Conservation (phyloP, 2,888 invertebrate genomes). For the Myopa tessellatipennis region DNA sequence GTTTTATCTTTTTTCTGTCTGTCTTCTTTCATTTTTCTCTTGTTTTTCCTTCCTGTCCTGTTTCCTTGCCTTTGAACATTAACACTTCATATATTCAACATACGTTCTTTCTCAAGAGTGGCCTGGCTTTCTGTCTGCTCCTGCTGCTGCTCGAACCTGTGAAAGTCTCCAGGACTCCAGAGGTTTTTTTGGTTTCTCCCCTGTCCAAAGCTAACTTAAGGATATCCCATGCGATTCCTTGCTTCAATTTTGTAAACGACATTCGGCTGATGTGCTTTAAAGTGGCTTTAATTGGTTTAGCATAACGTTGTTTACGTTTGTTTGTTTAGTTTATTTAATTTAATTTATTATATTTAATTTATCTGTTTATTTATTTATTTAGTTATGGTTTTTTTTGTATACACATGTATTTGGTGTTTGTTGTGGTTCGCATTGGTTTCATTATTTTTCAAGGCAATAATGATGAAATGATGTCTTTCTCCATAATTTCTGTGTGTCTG, state of each 20-base stretch:
- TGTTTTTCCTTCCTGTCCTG: background rate
- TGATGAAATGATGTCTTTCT: conserved; percentile 23
- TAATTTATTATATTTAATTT: background rate
- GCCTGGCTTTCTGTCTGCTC: too few relatives aligned
- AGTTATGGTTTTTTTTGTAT: conserved; percentile 34
- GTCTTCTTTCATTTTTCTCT: conserved; percentile 3
- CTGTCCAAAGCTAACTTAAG: conserved; percentile 25
- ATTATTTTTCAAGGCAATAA: conserved; percentile 37
- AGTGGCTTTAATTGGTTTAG: conserved; percentile 26
- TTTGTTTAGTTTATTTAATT: conserved; percentile 12
- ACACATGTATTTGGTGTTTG: conserved; percentile 41
- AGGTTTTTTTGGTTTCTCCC: background rate
- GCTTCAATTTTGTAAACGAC: conserved; percentile 13
- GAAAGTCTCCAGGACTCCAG: background rate
- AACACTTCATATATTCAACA: too few relatives aligned
- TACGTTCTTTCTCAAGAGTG: too few relatives aligned
- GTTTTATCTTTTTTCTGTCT: conserved; percentile 4
- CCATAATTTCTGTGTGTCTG: background rate
- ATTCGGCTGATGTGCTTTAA: conserved; percentile 23
- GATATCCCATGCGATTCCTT: conserved; percentile 8
- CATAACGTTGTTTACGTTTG: conserved; percentile 10
- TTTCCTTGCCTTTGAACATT: background rate
- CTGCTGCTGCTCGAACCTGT: background rate
- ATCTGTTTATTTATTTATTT: conserved; percentile 14
- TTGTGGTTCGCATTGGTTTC: conserved; percentile 39